A percentile compares a stretch with the other conserved stretches of the same genome.
These are phyloP conservation scores for Peromyscus nudipes DNA, from an alignment of 2,797 vertebrate genomes.

Conservation along the genomic window DNA sequence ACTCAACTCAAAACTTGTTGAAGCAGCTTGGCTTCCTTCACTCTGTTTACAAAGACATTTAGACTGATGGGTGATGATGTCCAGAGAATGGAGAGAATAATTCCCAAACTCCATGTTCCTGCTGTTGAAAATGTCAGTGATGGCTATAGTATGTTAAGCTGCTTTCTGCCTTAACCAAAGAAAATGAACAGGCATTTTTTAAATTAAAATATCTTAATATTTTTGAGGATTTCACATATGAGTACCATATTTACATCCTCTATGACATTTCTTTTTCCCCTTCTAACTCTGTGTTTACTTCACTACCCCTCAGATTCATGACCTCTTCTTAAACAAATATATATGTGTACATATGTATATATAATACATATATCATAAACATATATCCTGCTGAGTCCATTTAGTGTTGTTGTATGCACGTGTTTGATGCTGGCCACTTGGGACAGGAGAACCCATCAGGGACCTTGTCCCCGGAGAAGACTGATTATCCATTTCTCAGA, in stretches of 20 bases:
- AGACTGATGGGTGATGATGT: background rate
- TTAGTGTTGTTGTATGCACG: background rate
- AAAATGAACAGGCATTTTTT: conserved; percentile 7
- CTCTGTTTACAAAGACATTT: background rate
- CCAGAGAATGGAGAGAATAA: background rate
- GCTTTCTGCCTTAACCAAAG: background rate
- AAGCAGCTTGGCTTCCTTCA: background rate
- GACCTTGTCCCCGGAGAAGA: background rate
- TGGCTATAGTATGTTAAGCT: background rate
- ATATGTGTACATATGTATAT: background rate
- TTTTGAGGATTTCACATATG: background rate
- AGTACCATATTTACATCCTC: background rate
- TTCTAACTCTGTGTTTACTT: background rate
- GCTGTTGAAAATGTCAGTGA: background rate
- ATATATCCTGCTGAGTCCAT: background rate
- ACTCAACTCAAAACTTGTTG: background rate
- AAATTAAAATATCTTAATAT: background rate
- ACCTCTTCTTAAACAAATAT: background rate
- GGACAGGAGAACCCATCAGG: background rate
- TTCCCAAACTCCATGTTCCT: background rate
- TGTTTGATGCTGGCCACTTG: background rate
- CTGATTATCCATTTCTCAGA: background rate
- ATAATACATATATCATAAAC: background rate
- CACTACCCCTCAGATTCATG: background rate
- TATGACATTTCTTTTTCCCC: background rate